Base-by-base conservation (phyloP, 2,797 vertebrate species). In the Petrocephalus schoutedeni region DNA sequence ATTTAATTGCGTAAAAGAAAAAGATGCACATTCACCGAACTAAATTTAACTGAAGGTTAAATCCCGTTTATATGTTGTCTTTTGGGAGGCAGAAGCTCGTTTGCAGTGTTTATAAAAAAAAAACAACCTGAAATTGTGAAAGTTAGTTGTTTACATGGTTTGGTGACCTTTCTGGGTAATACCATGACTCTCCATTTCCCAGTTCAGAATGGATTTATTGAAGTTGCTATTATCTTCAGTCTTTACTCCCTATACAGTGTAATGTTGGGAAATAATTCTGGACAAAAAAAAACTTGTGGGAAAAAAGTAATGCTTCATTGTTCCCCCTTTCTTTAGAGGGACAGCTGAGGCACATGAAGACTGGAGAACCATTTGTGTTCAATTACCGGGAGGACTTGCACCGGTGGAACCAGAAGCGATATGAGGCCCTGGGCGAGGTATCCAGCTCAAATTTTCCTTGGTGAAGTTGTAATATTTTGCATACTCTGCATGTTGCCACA, bases 361-460 rank as follows among this genome's bases (percentile, higher is more conserved):
- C 97, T 41, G 97, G 97, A 54, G 97, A 99, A 64, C 96, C 97
- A 0, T 99, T 98, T 96, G 95, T 98, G 83, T 99, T 99, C 91
- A 99, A 99, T 92, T 97, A 96, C 90, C 96, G 97, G 90, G 98
- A 99, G 95, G 97, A 98, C 91, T 96, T 99, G 89, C 98, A 99
- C 91, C 97, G 98, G 90, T 99, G 98, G 98, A 99, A 99, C 92
- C 98, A 99, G 93, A 99, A 99, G 91, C 96, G 98, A 90, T 99
- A 99, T 23, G 98, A 99, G 94, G 98, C 98, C 86, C 97, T 99
- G 49, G 98, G 98, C 95, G 98, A 99, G 97, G 98, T 99, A 97
- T 28, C 9, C 32, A 61, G 10, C 49, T 84, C 21, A 84, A 5
- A 49, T 84, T 54, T 54, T 32, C 83, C 1, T 49, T 61, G 49